Conservation (phyloP, 2,113 vertebrate species). For the Gorsachius goisagi region DNA sequence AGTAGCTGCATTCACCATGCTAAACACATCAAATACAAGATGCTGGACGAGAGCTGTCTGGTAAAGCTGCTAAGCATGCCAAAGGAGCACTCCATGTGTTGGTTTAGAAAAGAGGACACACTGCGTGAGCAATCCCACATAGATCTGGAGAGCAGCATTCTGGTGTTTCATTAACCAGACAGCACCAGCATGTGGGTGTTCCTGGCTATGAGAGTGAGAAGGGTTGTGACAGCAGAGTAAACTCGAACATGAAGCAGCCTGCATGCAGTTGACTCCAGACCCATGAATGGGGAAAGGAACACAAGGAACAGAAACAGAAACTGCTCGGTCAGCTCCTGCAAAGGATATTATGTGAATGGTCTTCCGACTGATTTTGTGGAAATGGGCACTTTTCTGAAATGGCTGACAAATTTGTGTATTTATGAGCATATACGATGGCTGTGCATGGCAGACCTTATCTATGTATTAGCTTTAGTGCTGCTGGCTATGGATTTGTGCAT, state of each 20-base stretch:
- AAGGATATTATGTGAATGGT: background rate
- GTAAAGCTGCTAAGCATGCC: background rate
- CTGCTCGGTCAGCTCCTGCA: background rate
- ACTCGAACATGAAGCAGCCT: background rate
- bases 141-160: background rate
- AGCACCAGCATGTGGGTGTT: background rate
- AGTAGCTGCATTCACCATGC: background rate
- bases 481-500: background rate
- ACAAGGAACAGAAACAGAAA: background rate
- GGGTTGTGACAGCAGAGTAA: background rate
- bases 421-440: background rate
- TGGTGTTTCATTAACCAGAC: background rate
- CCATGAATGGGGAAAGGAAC: background rate
- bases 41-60: background rate
- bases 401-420: background rate
- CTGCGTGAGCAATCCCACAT: fast-evolving
- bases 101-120: background rate
- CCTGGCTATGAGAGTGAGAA: background rate
- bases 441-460: background rate
- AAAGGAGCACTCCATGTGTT: background rate
- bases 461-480: background rate
- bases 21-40: background rate
- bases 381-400: background rate
- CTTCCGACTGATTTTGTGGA: background rate
- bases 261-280: background rate